Percentiles rank a stretch among this genome's conserved stretches.
Conservation (phyloP, 2,113 vertebrate genomes). For the Zapus hudsonius region DNA sequence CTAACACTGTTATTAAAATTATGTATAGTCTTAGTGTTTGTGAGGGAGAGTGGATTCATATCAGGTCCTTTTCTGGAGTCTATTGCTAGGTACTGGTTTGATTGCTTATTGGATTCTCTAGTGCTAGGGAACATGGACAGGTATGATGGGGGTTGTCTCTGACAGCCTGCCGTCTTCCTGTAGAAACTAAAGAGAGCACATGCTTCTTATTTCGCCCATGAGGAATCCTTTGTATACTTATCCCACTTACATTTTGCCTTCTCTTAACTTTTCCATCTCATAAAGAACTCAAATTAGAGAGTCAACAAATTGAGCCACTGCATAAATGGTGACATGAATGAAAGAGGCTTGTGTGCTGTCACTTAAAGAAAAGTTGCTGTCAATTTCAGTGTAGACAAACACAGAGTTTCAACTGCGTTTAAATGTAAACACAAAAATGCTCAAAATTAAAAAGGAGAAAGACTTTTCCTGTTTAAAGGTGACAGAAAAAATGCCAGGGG, state of each 20-base stretch:
- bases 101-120: background rate
- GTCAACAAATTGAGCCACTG: background rate
- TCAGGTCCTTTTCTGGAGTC: background rate
- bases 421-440: background rate
- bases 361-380: conserved; percentile 4
- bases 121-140: background rate
- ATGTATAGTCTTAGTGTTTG: too few species aligned
- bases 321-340: background rate
- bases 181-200: conserved; percentile 39
- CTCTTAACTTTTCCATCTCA: background rate
- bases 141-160: background rate
- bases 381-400: conserved; percentile 1
- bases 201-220: background rate
- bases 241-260: background rate
- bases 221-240: conserved; percentile 25
- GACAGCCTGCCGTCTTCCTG: background rate
- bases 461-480: background rate
- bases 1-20: background rate
- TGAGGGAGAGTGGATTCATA: background rate
- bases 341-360: background rate
- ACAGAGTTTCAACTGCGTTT: conserved; percentile 4
- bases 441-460: conserved; percentile 28
- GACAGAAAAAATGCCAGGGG: conserved; percentile 10
- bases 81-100: background rate
- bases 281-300: conserved; percentile 10